Evolutionary conservation across 2,888 invertebrate species (phyloP), one percentile per base, ranked within the genome.

Genomic region (Chrysolina americana): DNA sequence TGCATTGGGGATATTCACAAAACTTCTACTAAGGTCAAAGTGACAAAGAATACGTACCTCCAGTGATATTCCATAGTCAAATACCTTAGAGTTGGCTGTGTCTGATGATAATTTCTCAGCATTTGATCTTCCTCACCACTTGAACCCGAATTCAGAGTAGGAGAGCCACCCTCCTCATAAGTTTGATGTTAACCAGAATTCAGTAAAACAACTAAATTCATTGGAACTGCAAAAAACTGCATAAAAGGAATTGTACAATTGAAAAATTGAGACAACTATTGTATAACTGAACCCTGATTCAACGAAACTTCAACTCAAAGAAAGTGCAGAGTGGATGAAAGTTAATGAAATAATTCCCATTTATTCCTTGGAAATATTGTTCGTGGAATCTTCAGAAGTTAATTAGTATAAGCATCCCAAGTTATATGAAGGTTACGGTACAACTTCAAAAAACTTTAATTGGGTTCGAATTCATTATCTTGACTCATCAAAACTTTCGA

Each of bases 401-500:
- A 36, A 59, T 59, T 36, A 59, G n/a, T 23, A 71, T 73, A 69
- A 72, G 68, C 68, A 74, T 66, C 48, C 50, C 47, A 17, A 70
- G 66, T 75, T 65, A 65, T 68, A 70, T 71, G 71, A 71, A 73
- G 73, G 73, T 77, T 73, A 68, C 73, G 23, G 70, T 62, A 41
- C 47, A 64, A 71, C 69, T 76, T 75, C 71, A 63, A 71, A 77
- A 36, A 77, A 75, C 73, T 77, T 73, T 68, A 74, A 73, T 75
- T 70, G 65, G 75, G 71, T 73, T 62, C 41, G 41, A 65, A 73
- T 75, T 75, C 73, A 77, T 75, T 75, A 77, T 73, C 70, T 74
- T 41, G 21, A 17, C 41, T 53, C 23, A 47, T 44, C 9, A 56
- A 68, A 68, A 68, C 68, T 68, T 68, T 19, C 19, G 15, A 44